Evolutionary conservation across 2,113 vertebrate genomes (phyloP), one percentile per base, ranked within the genome.

Genomic region (Mus pahari): DNA sequence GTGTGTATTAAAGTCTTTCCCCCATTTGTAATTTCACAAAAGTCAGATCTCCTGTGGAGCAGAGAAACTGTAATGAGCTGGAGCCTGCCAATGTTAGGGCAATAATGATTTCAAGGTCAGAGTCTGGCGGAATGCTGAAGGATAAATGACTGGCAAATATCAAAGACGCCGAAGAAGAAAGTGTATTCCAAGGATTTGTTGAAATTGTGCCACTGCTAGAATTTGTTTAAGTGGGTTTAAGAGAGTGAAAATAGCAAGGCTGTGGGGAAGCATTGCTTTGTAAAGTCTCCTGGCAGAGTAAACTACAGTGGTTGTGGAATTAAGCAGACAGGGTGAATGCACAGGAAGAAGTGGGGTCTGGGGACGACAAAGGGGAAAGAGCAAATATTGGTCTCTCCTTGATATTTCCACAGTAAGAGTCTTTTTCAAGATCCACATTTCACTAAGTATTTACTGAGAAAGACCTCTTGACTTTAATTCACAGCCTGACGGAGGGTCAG

Each of bases 31-130:
- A 97, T 58, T 97, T 96, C 7, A 64, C 96, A 94, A 94, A 94
- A 91, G 26, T 98, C 92, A 96, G 78, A 86, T 36, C 20, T 8
- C 92, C 97, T 53, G 53, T 75, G 92, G 90, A 98, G 93, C 66
- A 97, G 62, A 97, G 88, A 96, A 95, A 94, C 42, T 0, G 0
- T 97, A 97, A 98, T 97, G 86, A 97, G 95, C 64, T 79, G 17
- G 31, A 1, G 0, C 92, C 96, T 98, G 94, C 92, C 96, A 92
- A 42, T 82, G 62, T 94, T 33, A 90, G 84, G 96, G 90, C 94
- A 98, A 96, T 96, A 94, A 97, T 91, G 78, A 97, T 95, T 98
- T 97, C 97, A 97, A 98, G 97, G 97, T 97, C 82, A 31, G 58
- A 45, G 78, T 92, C 90, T 89, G 88, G 79, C 53, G 97, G 91